phyloP scores from a whole-genome alignment of 2,888 invertebrate species.

The Synanthedon vespiformis region DNA sequence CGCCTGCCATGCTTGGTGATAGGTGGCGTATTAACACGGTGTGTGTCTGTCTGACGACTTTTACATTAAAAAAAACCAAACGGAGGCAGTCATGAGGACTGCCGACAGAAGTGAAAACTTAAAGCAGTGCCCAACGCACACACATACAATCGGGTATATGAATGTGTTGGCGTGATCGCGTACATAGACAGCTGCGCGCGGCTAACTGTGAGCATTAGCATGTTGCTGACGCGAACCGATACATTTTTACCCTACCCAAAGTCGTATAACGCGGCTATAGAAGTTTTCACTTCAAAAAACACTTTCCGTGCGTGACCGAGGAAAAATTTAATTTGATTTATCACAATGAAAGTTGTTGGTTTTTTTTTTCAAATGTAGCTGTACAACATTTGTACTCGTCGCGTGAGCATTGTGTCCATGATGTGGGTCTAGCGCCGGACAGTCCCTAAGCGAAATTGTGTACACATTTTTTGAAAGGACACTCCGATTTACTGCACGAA shows the following conservation, averaged over 20 bases:
- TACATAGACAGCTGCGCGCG: no score
- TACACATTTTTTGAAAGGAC: constrained; percentile 45
- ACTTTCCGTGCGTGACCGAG: not conserved
- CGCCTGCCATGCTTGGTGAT: no score
- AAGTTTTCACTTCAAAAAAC: not conserved
- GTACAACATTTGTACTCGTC: constrained; percentile 26
- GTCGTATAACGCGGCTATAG: no score
- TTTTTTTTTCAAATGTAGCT: constrained; percentile 37
- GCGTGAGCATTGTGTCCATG: constrained; percentile 46
- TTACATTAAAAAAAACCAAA: not conserved
- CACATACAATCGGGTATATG: no score
- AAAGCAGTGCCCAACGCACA: no score
- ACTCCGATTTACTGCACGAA: constrained; percentile 46
- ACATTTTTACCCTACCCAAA: no score
- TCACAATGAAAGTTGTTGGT: constrained; percentile 36
- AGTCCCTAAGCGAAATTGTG: constrained; percentile 9
- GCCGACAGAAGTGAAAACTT: not conserved
- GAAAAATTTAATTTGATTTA: constrained; percentile 42
- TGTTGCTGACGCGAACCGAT: no score
- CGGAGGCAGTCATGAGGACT: no score
- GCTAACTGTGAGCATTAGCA: no score
- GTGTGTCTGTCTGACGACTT: not conserved
- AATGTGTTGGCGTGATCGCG: no score
- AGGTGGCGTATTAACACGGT: no score
- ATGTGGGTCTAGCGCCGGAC: constrained; percentile 46